Conservation (phyloP, 2,113 vertebrate species). For the Actenoides hombroni region DNA sequence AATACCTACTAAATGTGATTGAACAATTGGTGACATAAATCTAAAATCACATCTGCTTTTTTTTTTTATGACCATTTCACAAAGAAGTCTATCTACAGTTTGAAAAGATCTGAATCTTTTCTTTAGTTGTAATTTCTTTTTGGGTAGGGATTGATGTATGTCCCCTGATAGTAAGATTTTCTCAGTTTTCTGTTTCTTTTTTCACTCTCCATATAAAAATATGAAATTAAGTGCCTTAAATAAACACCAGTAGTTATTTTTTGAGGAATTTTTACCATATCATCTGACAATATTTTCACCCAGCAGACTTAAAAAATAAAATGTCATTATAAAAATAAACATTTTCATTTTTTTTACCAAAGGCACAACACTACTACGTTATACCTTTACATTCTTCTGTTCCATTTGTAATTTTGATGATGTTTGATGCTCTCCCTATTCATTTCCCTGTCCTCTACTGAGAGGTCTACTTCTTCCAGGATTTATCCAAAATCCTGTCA, state of each 20-base stretch:
- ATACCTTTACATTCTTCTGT: neutral
- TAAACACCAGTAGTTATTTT: neutral
- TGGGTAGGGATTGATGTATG: neutral
- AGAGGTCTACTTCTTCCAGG: neutral
- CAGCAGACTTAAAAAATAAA: neutral
- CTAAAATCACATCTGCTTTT: neutral
- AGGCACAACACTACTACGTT: neutral
- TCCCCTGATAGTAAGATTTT: neutral
- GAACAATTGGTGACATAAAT: neutral
- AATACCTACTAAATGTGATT: fast-evolving
- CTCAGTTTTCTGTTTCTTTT: neutral
- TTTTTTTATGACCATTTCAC: neutral
- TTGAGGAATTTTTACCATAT: neutral
- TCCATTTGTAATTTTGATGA: neutral
- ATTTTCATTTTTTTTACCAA: neutral
- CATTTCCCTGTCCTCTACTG: neutral
- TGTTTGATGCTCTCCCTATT: neutral
- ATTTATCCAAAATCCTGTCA: neutral
- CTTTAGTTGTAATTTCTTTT: neutral
- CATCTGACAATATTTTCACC: neutral
- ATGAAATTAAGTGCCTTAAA: neutral
- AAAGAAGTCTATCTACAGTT: neutral
- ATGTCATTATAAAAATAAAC: neutral
- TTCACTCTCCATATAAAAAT: neutral
- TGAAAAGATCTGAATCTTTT: neutral